Evolutionary conservation across 2,113 vertebrate genomes (phyloP), one percentile per base, ranked within the genome.

Genomic region (Aphelocoma coerulescens): DNA sequence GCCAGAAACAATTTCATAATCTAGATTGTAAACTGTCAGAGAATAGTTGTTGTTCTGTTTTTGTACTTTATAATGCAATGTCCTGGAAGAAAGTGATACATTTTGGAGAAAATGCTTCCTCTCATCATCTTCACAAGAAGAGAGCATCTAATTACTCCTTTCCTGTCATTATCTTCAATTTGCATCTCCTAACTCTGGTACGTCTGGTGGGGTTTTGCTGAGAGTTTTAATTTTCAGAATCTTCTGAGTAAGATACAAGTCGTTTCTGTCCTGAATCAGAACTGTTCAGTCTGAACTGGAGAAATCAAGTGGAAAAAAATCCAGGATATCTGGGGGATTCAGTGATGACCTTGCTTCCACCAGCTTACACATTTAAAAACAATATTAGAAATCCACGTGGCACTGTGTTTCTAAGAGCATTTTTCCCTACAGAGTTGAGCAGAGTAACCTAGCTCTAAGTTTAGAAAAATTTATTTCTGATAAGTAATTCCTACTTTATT

Each of bases 1-100:
- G 51, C 28, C 68, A 95, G 68, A 91, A 92, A 71, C 65, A 81
- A 71, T 92, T 92, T 87, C 77, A 30, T 89, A 86, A 88, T 91
- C 83, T 86, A 23, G 35, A 51, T 62, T 92, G 76, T 92, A 78
- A 92, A 74, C 61, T 68, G 23, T 43, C 44, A 44, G 65, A 63
- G 57, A 92, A 90, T 54, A 62, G 54, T 69, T 73, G 37, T 68
- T 62, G 20, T 80, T 83, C 75, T 84, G 62, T 3, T 88, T 94
- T 84, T 80, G 18, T 88, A 55, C 43, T 90, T 84, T 35, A 22
- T 73, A 73, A 62, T 85, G 43, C 28, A 13, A 33, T 46, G n/a
- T 84, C 58, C 77, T 95, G 61, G 41, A 94, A 85, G 28, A 95
- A 51, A 88, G 13, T 0, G 2, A 44, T 32, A 15, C 46, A 66